Conservation (phyloP, 1,140 invertebrate species). For the Brachystomella parvula region DNA sequence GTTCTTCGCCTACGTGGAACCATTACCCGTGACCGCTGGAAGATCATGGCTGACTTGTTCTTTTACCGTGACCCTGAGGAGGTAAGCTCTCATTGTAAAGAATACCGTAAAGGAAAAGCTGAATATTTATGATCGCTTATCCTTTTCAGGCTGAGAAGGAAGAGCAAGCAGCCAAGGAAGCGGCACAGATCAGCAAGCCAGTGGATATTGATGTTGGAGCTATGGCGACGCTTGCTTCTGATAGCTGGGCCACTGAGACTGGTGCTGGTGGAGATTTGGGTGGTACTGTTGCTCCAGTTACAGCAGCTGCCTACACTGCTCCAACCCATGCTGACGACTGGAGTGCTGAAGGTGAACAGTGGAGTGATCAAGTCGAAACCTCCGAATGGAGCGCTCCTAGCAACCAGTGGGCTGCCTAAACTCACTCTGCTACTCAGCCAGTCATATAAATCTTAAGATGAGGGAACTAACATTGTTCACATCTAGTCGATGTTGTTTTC, state of each 20-base stretch:
- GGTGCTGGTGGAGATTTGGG: slow-evolving; percentile 41
- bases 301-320: slow-evolving; percentile 42
- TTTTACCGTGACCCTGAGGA: slow-evolving; percentile 98
- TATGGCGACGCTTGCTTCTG: slow-evolving; percentile 43
- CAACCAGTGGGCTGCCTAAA: slow-evolving; percentile 31
- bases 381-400: slow-evolving; percentile 44
- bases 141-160: slow-evolving; percentile 73
- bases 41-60: slow-evolving; percentile 96
- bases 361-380: slow-evolving; percentile 36
- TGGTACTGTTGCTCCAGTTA: slow-evolving; percentile 39
- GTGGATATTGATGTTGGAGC: slow-evolving; percentile 40
- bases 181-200: slow-evolving; percentile 44
- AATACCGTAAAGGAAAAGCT: neutral
- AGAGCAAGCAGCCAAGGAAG: slow-evolving; percentile 77
- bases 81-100: too few relatives aligned
- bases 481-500: neutral
- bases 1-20: slow-evolving; percentile 88
- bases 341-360: slow-evolving; percentile 45
- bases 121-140: slow-evolving; percentile 6
- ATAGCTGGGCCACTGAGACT: slow-evolving; percentile 39
- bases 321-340: slow-evolving; percentile 55
- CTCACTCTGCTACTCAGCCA: neutral
- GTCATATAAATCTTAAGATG: slow-evolving; percentile 1
- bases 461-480: neutral
- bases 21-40: slow-evolving; percentile 88